phyloP scores from a whole-genome alignment of 2,113 vertebrate species.

The Pleuronectes platessa region DNA sequence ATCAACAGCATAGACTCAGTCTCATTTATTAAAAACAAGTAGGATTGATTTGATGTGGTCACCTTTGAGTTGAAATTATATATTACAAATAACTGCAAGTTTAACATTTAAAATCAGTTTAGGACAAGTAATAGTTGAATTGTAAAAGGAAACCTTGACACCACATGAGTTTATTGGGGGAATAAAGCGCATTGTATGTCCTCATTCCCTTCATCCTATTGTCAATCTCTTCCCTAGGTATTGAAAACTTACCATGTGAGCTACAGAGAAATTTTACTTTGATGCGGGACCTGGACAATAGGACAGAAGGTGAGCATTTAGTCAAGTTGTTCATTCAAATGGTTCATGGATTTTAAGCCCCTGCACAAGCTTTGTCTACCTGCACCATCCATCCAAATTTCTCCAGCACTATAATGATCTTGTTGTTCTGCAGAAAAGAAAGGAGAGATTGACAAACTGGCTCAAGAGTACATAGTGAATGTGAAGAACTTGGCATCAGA shows the following conservation, averaged over 20 bases:
- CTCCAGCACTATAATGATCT: neutral
- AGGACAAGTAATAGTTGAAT: too few species aligned
- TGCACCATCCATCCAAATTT: neutral
- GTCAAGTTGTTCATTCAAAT: neutral
- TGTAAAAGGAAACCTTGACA: neutral
- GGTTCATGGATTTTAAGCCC: too few species aligned
- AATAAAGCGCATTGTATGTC: neutral
- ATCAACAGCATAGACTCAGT: neutral
- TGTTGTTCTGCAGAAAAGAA: constrained; percentile 89
- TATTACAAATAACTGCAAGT: neutral
- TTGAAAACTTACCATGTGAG: constrained; percentile 96
- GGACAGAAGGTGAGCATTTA: constrained; percentile 89
- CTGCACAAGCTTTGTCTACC: too few species aligned
- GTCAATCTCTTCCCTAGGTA: constrained; percentile 81
- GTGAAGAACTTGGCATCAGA: constrained; percentile 88
- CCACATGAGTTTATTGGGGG: neutral
- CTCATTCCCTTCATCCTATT: neutral
- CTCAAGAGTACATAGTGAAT: constrained; percentile 90
- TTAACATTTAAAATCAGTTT: neutral
- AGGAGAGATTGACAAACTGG: constrained; percentile 92
- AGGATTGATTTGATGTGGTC: neutral
- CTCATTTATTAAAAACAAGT: neutral
- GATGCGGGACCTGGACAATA: constrained; percentile 95
- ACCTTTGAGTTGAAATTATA: neutral
- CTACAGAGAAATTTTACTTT: constrained; percentile 97